Percentiles rank a stretch among this genome's conserved stretches.
Conservation (phyloP, 2,797 vertebrate genomes). For the Hydrolagus colliei region DNA sequence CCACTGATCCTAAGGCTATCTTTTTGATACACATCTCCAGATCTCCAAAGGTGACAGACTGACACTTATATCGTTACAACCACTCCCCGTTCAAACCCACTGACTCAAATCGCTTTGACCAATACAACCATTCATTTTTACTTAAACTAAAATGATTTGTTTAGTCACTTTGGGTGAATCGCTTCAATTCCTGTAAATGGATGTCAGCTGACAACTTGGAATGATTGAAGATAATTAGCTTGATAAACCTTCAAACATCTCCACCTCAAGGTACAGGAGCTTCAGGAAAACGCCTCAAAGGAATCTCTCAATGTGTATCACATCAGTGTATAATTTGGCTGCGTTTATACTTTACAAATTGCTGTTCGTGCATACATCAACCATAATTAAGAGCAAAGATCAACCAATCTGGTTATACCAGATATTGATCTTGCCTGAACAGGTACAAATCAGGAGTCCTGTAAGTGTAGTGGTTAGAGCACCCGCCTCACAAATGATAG, state of each 20-base stretch:
- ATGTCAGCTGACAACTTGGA: slow-evolving; percentile 25
- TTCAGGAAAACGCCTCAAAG: slow-evolving; percentile 16
- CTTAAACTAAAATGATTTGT: background rate
- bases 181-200: background rate
- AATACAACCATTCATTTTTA: background rate
- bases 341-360: background rate
- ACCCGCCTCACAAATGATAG: too few relatives aligned
- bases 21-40: background rate
- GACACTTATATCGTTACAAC: background rate
- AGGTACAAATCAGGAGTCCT: too few relatives aligned
- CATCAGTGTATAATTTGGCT: slow-evolving; percentile 19
- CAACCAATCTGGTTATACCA: background rate
- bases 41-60: background rate
- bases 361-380: background rate
- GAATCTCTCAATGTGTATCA: slow-evolving; percentile 14
- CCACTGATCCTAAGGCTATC: background rate
- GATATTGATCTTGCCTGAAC: too few relatives aligned
- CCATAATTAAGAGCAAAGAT: background rate
- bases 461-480: too few relatives aligned
- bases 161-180: slow-evolving; percentile 22
- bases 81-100: background rate
- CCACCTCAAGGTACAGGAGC: background rate
- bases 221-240: slow-evolving; percentile 14
- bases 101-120: background rate
- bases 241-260: slow-evolving; percentile 17